Evolutionary conservation across 2,888 invertebrate species (phyloP).

Genomic region (Himalopsyche kuldschensis): DNA sequence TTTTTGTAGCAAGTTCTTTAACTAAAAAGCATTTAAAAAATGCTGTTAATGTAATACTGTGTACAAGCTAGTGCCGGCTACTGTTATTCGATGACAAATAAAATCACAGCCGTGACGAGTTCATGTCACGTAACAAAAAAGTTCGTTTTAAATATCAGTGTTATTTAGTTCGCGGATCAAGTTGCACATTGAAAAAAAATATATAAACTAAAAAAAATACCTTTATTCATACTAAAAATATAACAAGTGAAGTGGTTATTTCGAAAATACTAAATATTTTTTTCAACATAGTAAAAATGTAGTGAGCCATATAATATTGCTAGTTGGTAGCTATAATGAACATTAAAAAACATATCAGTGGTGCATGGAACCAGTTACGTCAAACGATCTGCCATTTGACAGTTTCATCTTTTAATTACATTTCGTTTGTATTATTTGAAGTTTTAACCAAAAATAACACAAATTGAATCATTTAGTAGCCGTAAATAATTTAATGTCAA

Average conservation of each 20-base stretch:
- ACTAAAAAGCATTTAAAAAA: too few relatives aligned
- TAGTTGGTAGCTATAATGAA: background rate
- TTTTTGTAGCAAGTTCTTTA: too few relatives aligned
- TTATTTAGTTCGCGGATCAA: background rate
- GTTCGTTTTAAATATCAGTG: background rate
- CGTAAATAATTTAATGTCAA: background rate
- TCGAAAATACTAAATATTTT: too few relatives aligned
- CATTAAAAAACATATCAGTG: background rate
- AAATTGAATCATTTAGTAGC: background rate
- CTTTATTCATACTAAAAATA: too few relatives aligned
- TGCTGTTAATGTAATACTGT: too few relatives aligned
- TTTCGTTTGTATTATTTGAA: background rate
- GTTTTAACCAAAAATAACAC: background rate
- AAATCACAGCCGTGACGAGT: background rate
- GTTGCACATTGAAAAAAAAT: background rate
- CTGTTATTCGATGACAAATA: background rate
- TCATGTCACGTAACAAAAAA: background rate
- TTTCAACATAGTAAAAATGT: too few relatives aligned
- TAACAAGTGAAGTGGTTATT: too few relatives aligned
- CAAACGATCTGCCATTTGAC: background rate
- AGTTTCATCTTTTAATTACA: background rate
- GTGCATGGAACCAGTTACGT: background rate
- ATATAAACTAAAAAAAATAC: background rate
- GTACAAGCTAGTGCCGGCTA: too few relatives aligned
- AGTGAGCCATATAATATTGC: too few relatives aligned